A percentile compares a stretch with the other conserved stretches of the same genome.
Conservation (phyloP, 2,888 invertebrate genomes). For the Taphrorychus bicolor region DNA sequence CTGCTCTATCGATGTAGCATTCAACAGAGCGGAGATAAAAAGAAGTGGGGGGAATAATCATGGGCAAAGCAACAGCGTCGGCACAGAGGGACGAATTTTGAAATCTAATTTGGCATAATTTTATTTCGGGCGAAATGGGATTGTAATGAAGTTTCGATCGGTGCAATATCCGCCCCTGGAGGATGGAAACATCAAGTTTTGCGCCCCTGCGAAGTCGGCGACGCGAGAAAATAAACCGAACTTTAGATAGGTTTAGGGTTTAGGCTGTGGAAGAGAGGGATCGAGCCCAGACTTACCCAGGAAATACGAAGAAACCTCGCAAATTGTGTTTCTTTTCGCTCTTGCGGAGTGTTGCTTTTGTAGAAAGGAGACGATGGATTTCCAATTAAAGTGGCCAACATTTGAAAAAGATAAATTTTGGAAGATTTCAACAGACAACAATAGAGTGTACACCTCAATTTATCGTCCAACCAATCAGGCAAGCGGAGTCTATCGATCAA, state of each 20-base stretch:
- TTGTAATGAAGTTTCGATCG: slow-evolving; percentile 55
- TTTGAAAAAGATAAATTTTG: too few species aligned
- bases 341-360: background rate
- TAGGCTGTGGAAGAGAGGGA: background rate
- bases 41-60: background rate
- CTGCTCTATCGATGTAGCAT: too few species aligned
- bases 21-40: too few species aligned
- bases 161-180: slow-evolving; percentile 47
- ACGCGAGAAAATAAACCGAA: slow-evolving; percentile 27
- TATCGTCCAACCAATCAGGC: background rate
- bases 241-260: slow-evolving; percentile 9
- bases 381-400: background rate
- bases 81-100: slow-evolving; percentile 21
- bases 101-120: slow-evolving; percentile 54
- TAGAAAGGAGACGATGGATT: background rate
- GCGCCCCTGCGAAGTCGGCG: slow-evolving; percentile 18
- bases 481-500: background rate
- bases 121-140: slow-evolving; percentile 53
- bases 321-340: background rate
- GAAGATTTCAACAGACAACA: too few species aligned
- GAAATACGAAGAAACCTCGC: background rate
- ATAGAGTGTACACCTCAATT: background rate
- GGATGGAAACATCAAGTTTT: slow-evolving; percentile 26
- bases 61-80: slow-evolving; percentile 4
- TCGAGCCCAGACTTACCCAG: background rate